Evolutionary conservation across 1,140 invertebrate species (phyloP), one percentile per base, ranked within the genome.

Genomic region (Nautilus pompilius): DNA sequence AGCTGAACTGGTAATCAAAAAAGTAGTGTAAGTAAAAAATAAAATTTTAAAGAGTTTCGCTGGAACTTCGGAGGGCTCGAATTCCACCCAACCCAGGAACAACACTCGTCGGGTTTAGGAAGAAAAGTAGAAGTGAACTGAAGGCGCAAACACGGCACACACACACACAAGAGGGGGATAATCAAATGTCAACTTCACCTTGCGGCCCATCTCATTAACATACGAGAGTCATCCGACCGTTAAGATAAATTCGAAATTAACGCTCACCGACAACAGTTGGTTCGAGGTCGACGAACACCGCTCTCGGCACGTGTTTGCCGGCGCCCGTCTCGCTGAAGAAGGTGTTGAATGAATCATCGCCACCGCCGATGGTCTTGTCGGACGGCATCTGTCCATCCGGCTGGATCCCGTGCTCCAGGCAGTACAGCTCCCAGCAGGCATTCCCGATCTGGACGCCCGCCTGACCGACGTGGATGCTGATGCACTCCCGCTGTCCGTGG

Each of bases 361-460:
- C 89, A 24, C 87, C 87, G 20, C 83, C 77, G 58, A 79, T 72
- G 15, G 77, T 70, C 58, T 75, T 72, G 62, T 82, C 79, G 62
- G 67, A 69, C 30, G 80, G 80, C 75, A 83, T 82, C 66, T 87
- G 85, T 3, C 92, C 92, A 84, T 94, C 91, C 51, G 91, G 91
- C 80, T 93, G 91, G 77, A 95, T 94, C 29, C 91, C 91, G 84
- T 93, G 92, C 80, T 94, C 93, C 70, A 94, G 81, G 79, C 93
- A 94, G 84, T 93, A 94, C 60, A 95, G 84, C 79, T 95, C 93
- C 87, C 86, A 88, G 71, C 87, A 88, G 49, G 90, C 90, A 80
- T 93, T 92, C 65, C 91, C 92, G 76, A 93, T 92, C 83, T 94
- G 92, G 6, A 93, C 91, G 57, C 92, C 92, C 63, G 91, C 91